Percentiles rank a stretch among this genome's conserved stretches.
These are phyloP conservation scores for Campoletis raptor DNA, from an alignment of 2,888 invertebrate genomes.

Conservation along the genomic window DNA sequence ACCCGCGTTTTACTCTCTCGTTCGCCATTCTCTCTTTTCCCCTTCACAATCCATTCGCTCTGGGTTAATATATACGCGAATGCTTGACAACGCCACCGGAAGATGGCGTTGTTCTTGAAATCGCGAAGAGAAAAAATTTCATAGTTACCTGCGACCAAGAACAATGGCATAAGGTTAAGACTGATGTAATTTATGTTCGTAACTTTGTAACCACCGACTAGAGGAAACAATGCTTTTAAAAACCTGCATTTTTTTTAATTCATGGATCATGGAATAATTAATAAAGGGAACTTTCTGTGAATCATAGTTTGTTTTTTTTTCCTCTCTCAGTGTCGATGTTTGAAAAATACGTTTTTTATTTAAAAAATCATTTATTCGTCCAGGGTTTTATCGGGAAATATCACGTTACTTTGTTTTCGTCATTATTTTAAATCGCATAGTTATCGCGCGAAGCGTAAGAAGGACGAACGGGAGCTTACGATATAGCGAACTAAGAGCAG, in stretches of 20 bases:
- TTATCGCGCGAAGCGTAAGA: slow-evolving; percentile 9
- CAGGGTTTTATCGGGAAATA: not conserved
- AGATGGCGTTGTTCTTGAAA: slow-evolving; percentile 27
- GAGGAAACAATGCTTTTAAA: not conserved
- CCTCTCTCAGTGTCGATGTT: not conserved
- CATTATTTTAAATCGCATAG: not conserved
- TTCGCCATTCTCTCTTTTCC: slow-evolving; percentile 29
- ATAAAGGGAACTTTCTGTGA: not conserved
- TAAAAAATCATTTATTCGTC: not conserved
- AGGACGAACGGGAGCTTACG: slow-evolving; percentile 29
- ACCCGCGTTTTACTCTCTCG: slow-evolving; percentile 16
- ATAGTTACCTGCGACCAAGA: not conserved
- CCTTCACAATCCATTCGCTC: slow-evolving; percentile 26
- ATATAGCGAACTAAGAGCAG: slow-evolving; percentile 28
- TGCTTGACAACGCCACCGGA: slow-evolving; percentile 35
- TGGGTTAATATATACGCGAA: slow-evolving; percentile 44
- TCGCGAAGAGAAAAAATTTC: not conserved
- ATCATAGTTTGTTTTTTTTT: not conserved
- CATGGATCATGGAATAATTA: not conserved
- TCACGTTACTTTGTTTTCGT: not conserved
- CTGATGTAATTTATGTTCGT: not conserved
- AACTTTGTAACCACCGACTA: not conserved
- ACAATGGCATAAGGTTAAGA: not conserved
- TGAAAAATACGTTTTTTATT: not conserved
- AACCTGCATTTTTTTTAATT: not conserved